Evolutionary conservation across 2,888 invertebrate genomes (phyloP), one percentile per base, ranked within the genome.

Genomic region (Seladonia tumulorum): DNA sequence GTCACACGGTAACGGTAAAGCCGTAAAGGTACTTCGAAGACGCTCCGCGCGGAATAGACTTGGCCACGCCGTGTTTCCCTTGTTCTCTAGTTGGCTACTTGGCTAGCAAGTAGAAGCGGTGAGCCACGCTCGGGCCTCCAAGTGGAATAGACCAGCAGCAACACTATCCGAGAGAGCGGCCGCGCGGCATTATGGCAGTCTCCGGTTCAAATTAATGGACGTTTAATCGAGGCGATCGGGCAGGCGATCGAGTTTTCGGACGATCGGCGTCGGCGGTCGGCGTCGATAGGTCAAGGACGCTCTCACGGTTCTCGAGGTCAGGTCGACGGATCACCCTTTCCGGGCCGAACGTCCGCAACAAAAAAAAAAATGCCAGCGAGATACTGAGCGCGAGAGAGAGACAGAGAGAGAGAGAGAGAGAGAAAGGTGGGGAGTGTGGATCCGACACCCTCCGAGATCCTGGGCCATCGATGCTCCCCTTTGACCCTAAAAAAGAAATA

Each of bases 271-370:
- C 90, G 92, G 92, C 91, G 93, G 92, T 91, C 92, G 91, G 91
- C 94, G 94, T 93, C 94, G 94, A 94, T 95, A 95, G 95, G 95
- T 95, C 95, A 95, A 95, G 95, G 95, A 94, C 95, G 91, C 88
- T 92, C 90, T 90, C 90, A 91, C 90, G 91, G 92, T 92, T 93
- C 93, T 92, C 94, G 93, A 93, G 94, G 94, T 94, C 94, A 94
- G 93, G 94, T 94, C 94, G 94, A 94, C 94, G 93, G 94, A 94
- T 94, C 94, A 94, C 94, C 95, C 94, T 94, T 94, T 94, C 91
- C 94, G 91, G 92, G 88, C 88, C 90, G 92, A 92, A 93, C 90
- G 92, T 93, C 92, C 92, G 89, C 92, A 92, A 93, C 93, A 93
- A 93, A 91, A 90, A 88, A 75, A 73, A 29, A 75, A 57, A 2